Conservation (phyloP, 2,888 invertebrate species). For the Eretmocerus hayati region DNA sequence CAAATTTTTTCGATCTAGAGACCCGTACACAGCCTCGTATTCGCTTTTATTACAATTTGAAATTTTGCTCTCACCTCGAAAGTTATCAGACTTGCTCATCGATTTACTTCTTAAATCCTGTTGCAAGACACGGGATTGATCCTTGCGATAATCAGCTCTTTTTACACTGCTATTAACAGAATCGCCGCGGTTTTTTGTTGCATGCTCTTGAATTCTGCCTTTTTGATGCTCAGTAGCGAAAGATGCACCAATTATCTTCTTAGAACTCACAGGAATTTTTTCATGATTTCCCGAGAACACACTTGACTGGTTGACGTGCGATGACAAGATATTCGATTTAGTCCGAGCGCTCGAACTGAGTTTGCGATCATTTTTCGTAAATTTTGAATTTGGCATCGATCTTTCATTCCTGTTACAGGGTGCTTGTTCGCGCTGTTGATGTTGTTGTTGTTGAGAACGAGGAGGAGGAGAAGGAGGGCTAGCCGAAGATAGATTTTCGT, state of each 20-base stretch:
- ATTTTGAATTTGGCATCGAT: too few species aligned
- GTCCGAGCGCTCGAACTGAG: not conserved
- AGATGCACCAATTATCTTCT: constrained; percentile 14
- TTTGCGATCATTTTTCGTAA: not conserved
- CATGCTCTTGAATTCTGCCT: constrained; percentile 28
- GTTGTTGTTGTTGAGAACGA: too few species aligned
- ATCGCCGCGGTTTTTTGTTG: constrained; percentile 15
- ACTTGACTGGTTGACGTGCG: not conserved
- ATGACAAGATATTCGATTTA: not conserved
- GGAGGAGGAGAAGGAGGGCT: too few species aligned
- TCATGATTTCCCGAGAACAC: constrained; percentile 1
- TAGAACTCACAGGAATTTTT: constrained; percentile 17
- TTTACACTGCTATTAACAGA: constrained; percentile 28
- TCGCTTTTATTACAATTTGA: not conserved
- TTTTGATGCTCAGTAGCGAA: constrained; percentile 23
- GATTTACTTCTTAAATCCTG: not conserved
- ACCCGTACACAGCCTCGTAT: not conserved
- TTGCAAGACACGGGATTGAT: not conserved
- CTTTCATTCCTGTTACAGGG: not conserved
- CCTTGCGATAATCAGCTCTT: constrained; percentile 27
- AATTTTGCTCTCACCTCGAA: not conserved
- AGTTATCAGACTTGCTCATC: not conserved
- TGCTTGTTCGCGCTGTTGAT: not conserved
- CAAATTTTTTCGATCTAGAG: not conserved
- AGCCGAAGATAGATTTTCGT: too few species aligned